Evolutionary conservation across 1,140 invertebrate genomes (phyloP), one percentile per base, ranked within the genome.

Genomic region (Aphidius gifuensis): DNA sequence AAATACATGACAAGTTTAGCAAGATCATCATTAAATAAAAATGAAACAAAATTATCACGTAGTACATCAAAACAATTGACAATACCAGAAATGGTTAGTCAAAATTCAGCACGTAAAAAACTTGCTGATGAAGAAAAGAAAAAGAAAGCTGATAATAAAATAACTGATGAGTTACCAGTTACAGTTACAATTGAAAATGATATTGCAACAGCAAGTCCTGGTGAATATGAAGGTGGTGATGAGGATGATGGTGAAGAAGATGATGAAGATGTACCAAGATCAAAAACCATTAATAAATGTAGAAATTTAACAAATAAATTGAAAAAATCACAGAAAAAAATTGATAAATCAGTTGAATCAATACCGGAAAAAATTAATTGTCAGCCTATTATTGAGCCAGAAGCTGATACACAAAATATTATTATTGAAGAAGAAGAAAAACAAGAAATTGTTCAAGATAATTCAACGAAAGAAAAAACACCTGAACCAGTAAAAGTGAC

Each of bases 141-240:
- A 48, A 53, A 65, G 72, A 76, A 80, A 48, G 80, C 79, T 5
- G 77, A 78, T 2, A 79, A 82, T 55, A 73, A 81, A 69, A 69
- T 72, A 21, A 43, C 77, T 78, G 23, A 74, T 8, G 39, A 44
- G 5, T 11, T 11, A 32, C 23, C 23, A 32, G 23, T 32, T 32
- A 32, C 23, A 32, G 4, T 32, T 32, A 32, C 23, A 32, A 32
- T 32, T 32, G 23, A 32, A 32, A 32, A 32, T 7, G 43, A 55
- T 6, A 11, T 55, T n/a, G 40, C 43, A 40, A 55, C 40, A 7
- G 53, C 39, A n/a, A 55, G 53, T 42, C 43, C 53, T 11, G 53
- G 53, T 16, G 53, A 55, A 16, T 55, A 55, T 21, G 53, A 55
- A 39, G 53, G 53, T 43, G 53, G 53, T 11, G 53, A 55, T 55